These are phyloP conservation scores for Phocides pigmalion DNA, from an alignment of 1,140 invertebrate genomes.

Conservation along the genomic window DNA sequence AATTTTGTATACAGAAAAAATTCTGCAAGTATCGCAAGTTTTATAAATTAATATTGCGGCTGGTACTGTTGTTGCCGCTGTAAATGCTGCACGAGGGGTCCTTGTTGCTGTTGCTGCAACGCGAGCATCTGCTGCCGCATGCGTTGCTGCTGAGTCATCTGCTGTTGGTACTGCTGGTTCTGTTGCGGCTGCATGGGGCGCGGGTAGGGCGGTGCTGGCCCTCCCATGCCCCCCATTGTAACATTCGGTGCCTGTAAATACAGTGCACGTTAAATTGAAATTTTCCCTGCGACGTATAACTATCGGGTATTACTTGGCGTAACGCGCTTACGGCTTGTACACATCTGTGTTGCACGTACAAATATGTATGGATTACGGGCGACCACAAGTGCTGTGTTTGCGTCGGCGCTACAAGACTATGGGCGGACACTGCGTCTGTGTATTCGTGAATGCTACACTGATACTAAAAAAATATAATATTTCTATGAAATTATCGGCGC, in stretches of 20 bases:
- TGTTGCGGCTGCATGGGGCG: conserved; percentile 81
- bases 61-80: conserved; percentile 83
- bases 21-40: not conserved
- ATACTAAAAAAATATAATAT: too few species aligned
- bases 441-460: too few species aligned
- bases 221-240: conserved; percentile 87
- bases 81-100: conserved; percentile 82
- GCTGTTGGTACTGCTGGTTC: conserved; percentile 86
- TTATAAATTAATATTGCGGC: conserved; percentile 72
- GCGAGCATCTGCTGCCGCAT: conserved; percentile 86
- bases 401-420: too few species aligned
- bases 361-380: too few species aligned
- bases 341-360: too few species aligned
- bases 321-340: too few species aligned
- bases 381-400: too few species aligned
- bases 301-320: not conserved
- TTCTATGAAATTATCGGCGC: too few species aligned
- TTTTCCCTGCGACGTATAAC: too few species aligned
- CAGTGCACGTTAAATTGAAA: too few species aligned
- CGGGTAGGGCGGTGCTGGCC: conserved; percentile 86
- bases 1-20: not conserved
- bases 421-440: too few species aligned
- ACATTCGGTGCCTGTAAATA: conserved; percentile 86
- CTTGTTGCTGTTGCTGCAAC: conserved; percentile 83
- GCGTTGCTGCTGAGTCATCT: conserved; percentile 82